Evolutionary conservation across 1,140 invertebrate species (phyloP).

Genomic region (Drosophila murphyi): DNA sequence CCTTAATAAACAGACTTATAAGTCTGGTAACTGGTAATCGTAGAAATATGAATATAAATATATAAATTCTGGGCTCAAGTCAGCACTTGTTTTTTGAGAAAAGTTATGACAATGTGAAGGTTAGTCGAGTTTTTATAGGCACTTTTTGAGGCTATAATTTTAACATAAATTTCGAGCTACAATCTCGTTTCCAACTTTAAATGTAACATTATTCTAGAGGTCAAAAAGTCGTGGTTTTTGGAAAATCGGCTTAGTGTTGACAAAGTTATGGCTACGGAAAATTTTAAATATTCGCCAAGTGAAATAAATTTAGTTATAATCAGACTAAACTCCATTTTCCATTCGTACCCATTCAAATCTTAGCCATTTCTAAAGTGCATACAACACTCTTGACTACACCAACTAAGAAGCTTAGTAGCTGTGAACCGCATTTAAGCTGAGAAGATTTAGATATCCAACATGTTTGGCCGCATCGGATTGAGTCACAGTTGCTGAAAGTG

Average conservation of each 20-base stretch:
- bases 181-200: neutral
- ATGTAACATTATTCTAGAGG: too few relatives aligned
- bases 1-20: too few relatives aligned
- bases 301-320: neutral
- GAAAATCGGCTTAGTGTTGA: neutral
- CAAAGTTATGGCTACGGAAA: neutral
- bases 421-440: neutral
- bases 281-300: neutral
- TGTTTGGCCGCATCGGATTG: constrained; percentile 20
- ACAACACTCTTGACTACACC: neutral
- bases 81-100: too few relatives aligned
- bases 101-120: too few relatives aligned
- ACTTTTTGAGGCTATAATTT: too few relatives aligned
- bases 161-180: too few relatives aligned
- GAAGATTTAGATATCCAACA: constrained; percentile 1
- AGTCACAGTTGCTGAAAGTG: constrained; percentile 27
- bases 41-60: too few relatives aligned
- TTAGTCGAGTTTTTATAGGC: too few relatives aligned
- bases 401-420: constrained; percentile 1
- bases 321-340: neutral
- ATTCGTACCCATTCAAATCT: neutral
- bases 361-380: neutral
- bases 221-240: too few relatives aligned
- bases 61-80: too few relatives aligned
- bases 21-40: too few relatives aligned